Base-by-base conservation (phyloP, 2,113 vertebrate genomes). In the Rhagologus leucostigma region DNA sequence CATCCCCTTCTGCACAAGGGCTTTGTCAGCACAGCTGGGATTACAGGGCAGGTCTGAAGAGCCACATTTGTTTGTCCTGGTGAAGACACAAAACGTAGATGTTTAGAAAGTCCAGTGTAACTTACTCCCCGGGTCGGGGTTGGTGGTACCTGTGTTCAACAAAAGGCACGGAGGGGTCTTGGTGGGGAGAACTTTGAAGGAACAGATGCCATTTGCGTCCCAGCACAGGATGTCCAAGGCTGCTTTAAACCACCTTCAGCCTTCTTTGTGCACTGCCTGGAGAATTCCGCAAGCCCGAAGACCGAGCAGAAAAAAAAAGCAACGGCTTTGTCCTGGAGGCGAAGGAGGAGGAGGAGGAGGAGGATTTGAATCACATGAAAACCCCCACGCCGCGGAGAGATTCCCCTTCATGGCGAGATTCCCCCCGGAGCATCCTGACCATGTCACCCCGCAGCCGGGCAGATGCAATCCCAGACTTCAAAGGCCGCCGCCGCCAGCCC, bases 381-480 rank as follows among this genome's bases (percentile, higher is more conserved):
- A 4, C 4, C 27, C 37, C 46, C 16, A 10, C 11, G 0, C 26
- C 13, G 7, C 0, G 67, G 21, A 74, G 81, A 80, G 75, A 46
- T 68, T 37, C 85, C 87, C 81, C 62, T 65, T 32, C 49, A 11
- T 3, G 46, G 41, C 0, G 13, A 89, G 67, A 63, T 59, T 55
- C 29, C 83, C 90, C 69, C 77, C 0, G 7, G 83, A 89, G 84
- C 78, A 77, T 1, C 82, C 84, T 13, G 75, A 14, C 84, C 49
- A 7, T 57, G 74, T 49, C 92, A 78, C 59, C 3, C 10, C 20
- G 84, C 73, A 39, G 82, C 57, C 3, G 65, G 93, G 90, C 94
- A 83, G 86, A 81, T 32, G 76, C 49, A 52, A 76, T 9, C 55
- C 59, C 77, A 77, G 74, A n/a, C 87, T 91, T 90, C 94, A 95